Evolutionary conservation across 2,113 vertebrate species (phyloP).

Genomic region (Motacilla tschutschensis): DNA sequence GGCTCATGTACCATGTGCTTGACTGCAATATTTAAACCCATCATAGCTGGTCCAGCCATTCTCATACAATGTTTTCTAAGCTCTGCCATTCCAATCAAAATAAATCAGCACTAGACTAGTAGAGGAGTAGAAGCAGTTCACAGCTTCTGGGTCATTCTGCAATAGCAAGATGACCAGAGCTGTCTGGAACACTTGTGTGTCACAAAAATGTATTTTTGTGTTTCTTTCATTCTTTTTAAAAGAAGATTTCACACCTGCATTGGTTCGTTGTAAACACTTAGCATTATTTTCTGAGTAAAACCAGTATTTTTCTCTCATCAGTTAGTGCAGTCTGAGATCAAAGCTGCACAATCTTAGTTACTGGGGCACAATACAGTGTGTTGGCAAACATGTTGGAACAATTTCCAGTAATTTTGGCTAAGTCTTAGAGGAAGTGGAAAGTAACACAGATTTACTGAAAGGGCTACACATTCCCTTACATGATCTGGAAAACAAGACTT

Average conservation of each 20-base stretch:
- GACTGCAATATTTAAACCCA: neutral
- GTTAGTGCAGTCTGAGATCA: neutral
- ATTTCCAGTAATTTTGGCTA: slow-evolving; percentile 8
- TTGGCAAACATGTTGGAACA: neutral
- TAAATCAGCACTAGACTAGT: neutral
- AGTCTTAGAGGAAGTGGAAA: slow-evolving; percentile 14
- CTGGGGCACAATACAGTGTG: neutral
- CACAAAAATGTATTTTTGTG: neutral
- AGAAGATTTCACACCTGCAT: neutral
- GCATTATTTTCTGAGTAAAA: neutral
- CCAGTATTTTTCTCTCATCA: neutral
- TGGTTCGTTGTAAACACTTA: neutral
- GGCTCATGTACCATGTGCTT: neutral
- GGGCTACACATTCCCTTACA: neutral
- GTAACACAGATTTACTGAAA: neutral
- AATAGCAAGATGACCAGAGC: neutral
- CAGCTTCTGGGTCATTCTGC: neutral
- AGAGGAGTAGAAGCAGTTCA: neutral
- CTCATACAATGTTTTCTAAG: neutral
- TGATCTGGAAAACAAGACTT: neutral
- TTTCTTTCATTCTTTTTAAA: neutral
- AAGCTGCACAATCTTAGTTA: neutral
- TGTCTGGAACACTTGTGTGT: neutral
- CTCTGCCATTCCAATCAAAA: neutral
- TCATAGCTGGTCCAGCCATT: neutral